Conservation (phyloP, 2,797 vertebrate species). For the Poecile montanus region DNA sequence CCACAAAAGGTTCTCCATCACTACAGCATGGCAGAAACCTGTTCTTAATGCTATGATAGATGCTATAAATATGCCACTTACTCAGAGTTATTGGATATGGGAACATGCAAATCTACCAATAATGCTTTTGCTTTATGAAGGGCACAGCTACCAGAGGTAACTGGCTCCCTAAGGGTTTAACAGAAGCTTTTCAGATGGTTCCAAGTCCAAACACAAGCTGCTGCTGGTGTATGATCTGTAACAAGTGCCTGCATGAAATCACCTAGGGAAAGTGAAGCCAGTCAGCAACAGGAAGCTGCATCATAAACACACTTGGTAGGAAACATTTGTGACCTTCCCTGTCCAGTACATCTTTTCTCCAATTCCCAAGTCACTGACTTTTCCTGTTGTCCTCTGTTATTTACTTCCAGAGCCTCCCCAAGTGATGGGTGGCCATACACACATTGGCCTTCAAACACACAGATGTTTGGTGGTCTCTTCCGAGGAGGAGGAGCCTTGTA, state of each 20-base stretch:
- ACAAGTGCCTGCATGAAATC: not conserved
- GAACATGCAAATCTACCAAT: constrained; percentile 16
- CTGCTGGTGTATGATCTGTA: not conserved
- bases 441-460: accelerated
- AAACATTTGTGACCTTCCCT: not conserved
- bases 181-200: not conserved
- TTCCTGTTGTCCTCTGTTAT: not conserved
- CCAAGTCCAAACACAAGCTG: not conserved
- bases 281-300: not conserved
- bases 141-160: not conserved
- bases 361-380: not conserved
- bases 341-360: not conserved
- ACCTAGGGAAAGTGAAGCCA: not conserved
- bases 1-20: constrained; percentile 7
- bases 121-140: not conserved
- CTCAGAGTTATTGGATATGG: constrained; percentile 6
- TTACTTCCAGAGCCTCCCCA: not conserved
- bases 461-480: not conserved
- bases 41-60: constrained; percentile 8
- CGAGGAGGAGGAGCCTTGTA: not conserved
- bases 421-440: accelerated
- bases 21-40: constrained; percentile 13
- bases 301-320: not conserved
- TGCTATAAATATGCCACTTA: not conserved
- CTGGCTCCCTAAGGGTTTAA: not conserved